phyloP scores from a whole-genome alignment of 2,888 invertebrate genomes.

The Chironomus tentans region DNA sequence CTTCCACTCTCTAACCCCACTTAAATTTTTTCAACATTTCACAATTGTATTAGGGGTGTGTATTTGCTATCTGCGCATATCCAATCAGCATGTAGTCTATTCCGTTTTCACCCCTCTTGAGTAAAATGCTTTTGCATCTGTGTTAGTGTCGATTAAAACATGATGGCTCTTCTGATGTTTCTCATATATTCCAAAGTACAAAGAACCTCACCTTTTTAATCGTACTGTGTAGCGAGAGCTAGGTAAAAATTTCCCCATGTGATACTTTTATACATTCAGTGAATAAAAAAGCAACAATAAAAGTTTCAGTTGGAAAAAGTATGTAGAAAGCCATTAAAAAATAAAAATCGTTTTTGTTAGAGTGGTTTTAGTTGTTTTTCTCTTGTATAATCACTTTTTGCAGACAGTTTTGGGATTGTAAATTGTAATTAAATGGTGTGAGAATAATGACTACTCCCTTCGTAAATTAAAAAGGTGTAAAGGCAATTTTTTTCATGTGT shows the following conservation, averaged over 20 bases:
- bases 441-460: constrained; percentile 1
- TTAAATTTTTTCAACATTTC: background rate
- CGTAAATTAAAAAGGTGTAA: constrained; percentile 6
- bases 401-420: constrained; percentile 10
- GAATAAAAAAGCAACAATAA: background rate
- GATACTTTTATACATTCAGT: background rate
- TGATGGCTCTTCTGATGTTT: background rate
- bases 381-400: constrained; percentile 4
- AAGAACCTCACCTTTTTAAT: background rate
- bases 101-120: background rate
- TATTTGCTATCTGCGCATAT: background rate
- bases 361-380: background rate
- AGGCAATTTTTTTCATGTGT: background rate
- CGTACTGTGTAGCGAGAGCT: background rate
- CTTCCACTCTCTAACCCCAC: constrained; percentile 4
- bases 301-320: background rate
- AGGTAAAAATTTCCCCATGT: background rate
- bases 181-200: background rate
- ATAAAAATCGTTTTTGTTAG: constrained; percentile 8
- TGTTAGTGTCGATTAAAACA: constrained; percentile 1
- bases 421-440: background rate
- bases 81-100: background rate
- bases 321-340: background rate
- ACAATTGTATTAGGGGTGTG: background rate
- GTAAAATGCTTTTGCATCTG: background rate